Base-by-base conservation (phyloP, 2,888 invertebrate genomes). In the Ornithoptera priamus region DNA sequence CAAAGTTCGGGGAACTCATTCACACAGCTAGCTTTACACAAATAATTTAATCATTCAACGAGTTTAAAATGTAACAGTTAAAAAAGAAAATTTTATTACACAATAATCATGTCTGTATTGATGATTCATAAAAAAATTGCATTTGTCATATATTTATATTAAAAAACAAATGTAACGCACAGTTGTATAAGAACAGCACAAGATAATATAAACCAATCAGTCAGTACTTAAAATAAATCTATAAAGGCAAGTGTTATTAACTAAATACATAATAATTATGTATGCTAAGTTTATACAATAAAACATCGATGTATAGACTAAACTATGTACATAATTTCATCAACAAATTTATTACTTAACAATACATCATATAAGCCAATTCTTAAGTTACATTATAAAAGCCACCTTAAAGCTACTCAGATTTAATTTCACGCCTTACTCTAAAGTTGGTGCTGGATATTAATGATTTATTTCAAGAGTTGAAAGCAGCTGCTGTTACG, bases 141-240 rank as follows among this genome's bases (percentile, higher is more conserved):
- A 85, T 85, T 39, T 39, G 39, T 39, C 39, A 39, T 81, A 79
- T 81, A 39, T 10, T 10, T 50, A 76, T 30, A 80, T 79, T 79
- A 39, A 39, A 7, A 10, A 39, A 77, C 66, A 85, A 80, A 80
- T 75, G 66, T 85, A 87, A 86, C 87, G 88, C 85, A 84, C 78
- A 80, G 78, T 80, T 84, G 82, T 85, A 85, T 82, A 85, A 81
- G 80, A 78, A 75, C 78, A 78, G 74, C 77, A 79, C 79, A 80
- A 85, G 83, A 83, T 85, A 84, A 85, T 85, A 81, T 81, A 73
- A 87, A 88, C 83, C 86, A 86, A 87, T 90, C 91, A 90, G 91
- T 90, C 91, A 86, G 87, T 80, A 80, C 82, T 81, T 81, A 89
- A 84, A 80, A 83, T 81, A 84, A 80, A 82, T 81, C 80, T 86